These are phyloP conservation scores for Rhamphomyia laevipes DNA, from an alignment of 2,888 invertebrate genomes.

Conservation along the genomic window DNA sequence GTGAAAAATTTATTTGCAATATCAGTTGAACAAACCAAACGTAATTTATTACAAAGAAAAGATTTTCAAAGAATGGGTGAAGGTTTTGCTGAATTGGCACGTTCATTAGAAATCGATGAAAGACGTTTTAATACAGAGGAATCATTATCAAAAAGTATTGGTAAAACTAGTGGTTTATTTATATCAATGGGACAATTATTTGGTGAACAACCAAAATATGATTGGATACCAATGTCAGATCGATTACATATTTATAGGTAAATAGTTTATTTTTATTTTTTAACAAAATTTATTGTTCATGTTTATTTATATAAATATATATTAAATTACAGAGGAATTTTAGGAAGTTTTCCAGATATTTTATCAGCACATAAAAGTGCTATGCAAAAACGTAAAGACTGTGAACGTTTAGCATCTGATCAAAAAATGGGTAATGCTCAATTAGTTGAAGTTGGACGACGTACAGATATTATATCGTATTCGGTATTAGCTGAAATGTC, in stretches of 20 bases:
- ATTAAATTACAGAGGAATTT: conserved; percentile 53
- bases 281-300: neutral
- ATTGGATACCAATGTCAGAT: conserved; percentile 85
- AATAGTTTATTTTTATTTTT: conserved; percentile 1
- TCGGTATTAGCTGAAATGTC: conserved; percentile 88
- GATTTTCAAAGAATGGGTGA: conserved; percentile 87
- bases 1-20: conserved; percentile 73
- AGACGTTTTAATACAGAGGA: conserved; percentile 47
- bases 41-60: conserved; percentile 56
- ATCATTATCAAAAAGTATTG: conserved; percentile 66
- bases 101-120: conserved; percentile 70
- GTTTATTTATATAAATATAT: neutral
- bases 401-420: conserved; percentile 65
- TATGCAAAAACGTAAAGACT: conserved; percentile 80
- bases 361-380: conserved; percentile 81
- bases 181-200: conserved; percentile 80
- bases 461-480: conserved; percentile 87
- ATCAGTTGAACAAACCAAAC: conserved; percentile 75
- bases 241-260: conserved; percentile 77
- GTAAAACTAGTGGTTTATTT: conserved; percentile 78
- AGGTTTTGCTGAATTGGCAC: conserved; percentile 72
- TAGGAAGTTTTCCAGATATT: conserved; percentile 82
- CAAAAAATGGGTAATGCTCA: conserved; percentile 74
- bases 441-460: conserved; percentile 64
- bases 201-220: conserved; percentile 80